Percentiles rank a stretch among this genome's conserved stretches.
phyloP scores from a whole-genome alignment of 2,888 invertebrate species.

The Machimus rusticus region DNA sequence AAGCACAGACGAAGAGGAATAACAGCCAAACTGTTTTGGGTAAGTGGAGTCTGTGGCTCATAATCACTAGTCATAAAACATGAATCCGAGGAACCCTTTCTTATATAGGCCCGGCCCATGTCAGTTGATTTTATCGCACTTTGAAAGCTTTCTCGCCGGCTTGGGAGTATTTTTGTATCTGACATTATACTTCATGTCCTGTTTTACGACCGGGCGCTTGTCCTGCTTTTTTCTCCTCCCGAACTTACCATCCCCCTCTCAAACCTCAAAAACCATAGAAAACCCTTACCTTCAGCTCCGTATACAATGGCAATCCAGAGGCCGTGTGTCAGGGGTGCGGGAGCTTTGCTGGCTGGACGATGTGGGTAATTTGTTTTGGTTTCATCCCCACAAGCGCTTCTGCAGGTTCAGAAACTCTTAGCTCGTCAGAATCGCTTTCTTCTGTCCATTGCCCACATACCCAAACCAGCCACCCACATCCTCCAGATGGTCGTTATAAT shows the following conservation, averaged over 20 bases:
- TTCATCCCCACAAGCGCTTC: neutral
- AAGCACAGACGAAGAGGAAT: neutral
- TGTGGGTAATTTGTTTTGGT: constrained; percentile 28
- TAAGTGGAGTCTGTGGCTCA: constrained; percentile 30
- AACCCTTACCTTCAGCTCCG: neutral
- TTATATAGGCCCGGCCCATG: neutral
- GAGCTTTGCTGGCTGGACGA: neutral
- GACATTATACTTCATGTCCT: neutral
- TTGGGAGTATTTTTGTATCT: constrained; percentile 19
- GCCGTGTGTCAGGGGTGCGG: neutral
- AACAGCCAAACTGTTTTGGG: constrained; percentile 5
- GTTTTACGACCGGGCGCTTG: constrained; percentile 1
- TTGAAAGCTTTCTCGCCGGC: constrained; percentile 15
- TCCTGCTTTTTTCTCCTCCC: neutral
- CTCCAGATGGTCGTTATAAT: constrained; percentile 12
- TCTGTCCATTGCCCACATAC: neutral
- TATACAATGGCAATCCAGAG: neutral
- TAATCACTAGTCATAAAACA: constrained; percentile 27
- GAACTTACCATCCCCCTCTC: neutral
- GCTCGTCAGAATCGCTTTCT: neutral
- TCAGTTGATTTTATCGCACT: constrained; percentile 21
- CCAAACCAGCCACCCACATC: neutral
- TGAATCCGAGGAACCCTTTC: constrained; percentile 6
- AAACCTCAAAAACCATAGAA: neutral
- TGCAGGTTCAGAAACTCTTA: neutral